These are phyloP conservation scores for Ectemnius lituratus DNA, from an alignment of 2,888 invertebrate species.

Conservation along the genomic window DNA sequence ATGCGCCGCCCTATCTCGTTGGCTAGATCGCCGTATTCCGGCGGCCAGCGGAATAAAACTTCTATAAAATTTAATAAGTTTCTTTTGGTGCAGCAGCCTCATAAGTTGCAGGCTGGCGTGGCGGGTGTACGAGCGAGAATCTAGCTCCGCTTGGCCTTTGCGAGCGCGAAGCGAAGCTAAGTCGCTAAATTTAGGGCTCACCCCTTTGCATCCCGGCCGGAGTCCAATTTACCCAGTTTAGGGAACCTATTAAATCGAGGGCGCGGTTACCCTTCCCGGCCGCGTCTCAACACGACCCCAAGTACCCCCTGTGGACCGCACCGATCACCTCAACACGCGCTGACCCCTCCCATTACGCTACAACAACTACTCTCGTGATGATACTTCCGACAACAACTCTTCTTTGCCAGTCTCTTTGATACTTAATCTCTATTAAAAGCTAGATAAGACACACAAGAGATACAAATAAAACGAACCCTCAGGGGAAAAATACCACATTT, in stretches of 20 bases:
- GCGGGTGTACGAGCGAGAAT: constrained; percentile 1
- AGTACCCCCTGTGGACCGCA: no score
- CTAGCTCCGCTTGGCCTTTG: constrained; percentile 60
- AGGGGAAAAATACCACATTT: no score
- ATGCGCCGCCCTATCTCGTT: constrained; percentile 68
- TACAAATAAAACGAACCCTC: no score
- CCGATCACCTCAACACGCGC: no score
- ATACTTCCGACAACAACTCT: no score
- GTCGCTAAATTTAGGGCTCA: constrained; percentile 67
- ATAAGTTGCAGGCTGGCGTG: constrained; percentile 61
- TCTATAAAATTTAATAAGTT: constrained; percentile 77
- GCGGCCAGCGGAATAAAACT: constrained; percentile 70
- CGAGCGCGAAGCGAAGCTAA: constrained; percentile 40
- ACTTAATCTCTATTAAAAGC: no score
- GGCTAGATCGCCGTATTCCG: constrained; percentile 65
- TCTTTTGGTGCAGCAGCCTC: constrained; percentile 61
- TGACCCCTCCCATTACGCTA: no score
- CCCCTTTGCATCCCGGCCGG: constrained; percentile 57
- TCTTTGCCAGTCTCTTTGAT: no score
- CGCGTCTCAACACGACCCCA: constrained; percentile 8
- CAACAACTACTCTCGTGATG: no score
- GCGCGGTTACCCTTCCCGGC: constrained; percentile 20
- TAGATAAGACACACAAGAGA: no score
- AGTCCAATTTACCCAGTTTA: constrained; percentile 58
- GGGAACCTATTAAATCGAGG: constrained; percentile 46